phyloP scores from a whole-genome alignment of 2,888 invertebrate species.

The Auanema sp. region DNA sequence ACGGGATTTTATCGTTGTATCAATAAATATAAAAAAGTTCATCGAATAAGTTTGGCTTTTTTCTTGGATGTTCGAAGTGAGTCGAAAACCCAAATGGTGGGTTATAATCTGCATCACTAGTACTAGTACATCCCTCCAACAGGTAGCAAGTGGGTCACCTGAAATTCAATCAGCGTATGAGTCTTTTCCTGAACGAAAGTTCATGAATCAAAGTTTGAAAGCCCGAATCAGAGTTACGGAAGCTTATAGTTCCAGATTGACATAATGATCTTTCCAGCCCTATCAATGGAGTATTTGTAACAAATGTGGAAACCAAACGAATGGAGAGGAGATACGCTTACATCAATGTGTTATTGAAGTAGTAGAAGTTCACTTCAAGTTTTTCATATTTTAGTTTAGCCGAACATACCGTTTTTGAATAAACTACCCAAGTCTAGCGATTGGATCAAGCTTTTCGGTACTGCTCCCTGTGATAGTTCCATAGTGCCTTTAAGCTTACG shows the following conservation, averaged over 20 bases:
- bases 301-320: conserved; percentile 24
- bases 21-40: conserved; percentile 13
- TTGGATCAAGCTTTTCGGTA: conserved; percentile 14
- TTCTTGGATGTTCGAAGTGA: too few relatives aligned
- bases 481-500: conserved; percentile 31
- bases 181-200: too few relatives aligned
- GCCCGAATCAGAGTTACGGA: too few relatives aligned
- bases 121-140: too few relatives aligned
- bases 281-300: conserved; percentile 31
- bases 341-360: conserved; percentile 25
- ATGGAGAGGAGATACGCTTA: conserved; percentile 28
- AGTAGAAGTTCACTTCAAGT: neutral
- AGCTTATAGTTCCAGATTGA: too few relatives aligned
- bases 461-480: conserved; percentile 23
- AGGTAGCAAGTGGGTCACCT: too few relatives aligned
- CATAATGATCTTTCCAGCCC: conserved; percentile 9
- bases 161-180: too few relatives aligned
- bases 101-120: too few relatives aligned
- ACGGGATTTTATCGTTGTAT: conserved; percentile 40
- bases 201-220: too few relatives aligned
- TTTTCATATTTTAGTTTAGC: neutral
- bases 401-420: neutral
- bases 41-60: too few relatives aligned
- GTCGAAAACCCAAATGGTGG: too few relatives aligned
- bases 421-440: neutral